Percentiles rank a stretch among this genome's conserved stretches.
These are phyloP conservation scores for Drosophila conformis DNA, from an alignment of 2,888 invertebrate species.

Conservation along the genomic window DNA sequence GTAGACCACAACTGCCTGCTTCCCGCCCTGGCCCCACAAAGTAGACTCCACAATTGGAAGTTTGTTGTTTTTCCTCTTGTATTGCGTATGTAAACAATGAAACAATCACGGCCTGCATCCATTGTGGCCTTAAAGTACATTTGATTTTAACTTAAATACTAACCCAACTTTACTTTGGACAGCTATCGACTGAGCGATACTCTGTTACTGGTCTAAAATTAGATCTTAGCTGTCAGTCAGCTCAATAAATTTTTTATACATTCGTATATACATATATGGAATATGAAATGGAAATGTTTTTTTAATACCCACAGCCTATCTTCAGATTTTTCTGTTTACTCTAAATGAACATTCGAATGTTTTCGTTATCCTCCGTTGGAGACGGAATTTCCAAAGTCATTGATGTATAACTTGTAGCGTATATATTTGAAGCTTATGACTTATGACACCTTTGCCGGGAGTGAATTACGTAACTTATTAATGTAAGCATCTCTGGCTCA, in stretches of 20 bases:
- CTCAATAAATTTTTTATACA: not conserved
- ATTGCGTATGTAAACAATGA: conserved; percentile 3
- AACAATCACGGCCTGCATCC: conserved; percentile 3
- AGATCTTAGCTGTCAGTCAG: not conserved
- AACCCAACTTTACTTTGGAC: not conserved
- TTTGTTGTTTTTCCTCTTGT: conserved; percentile 3
- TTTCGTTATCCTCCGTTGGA: not conserved
- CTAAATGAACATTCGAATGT: not conserved
- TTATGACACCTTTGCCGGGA: not conserved
- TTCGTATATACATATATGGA: not conserved
- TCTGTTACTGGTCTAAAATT: not conserved
- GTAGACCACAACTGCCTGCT: not conserved
- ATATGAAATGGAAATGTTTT: not conserved
- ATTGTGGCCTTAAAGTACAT: not conserved
- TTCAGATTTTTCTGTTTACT: not conserved
- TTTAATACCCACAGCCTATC: not conserved
- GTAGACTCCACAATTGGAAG: not conserved
- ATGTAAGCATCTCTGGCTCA: not conserved
- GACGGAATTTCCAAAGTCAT: not conserved
- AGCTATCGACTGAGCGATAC: no score
- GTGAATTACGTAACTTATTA: not conserved
- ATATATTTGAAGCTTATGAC: not conserved
- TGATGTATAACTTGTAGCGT: not conserved
- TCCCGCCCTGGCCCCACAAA: not conserved
- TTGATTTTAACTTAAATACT: not conserved